Conservation (phyloP, 2,888 invertebrate genomes). For the Eupithecia inturbata region DNA sequence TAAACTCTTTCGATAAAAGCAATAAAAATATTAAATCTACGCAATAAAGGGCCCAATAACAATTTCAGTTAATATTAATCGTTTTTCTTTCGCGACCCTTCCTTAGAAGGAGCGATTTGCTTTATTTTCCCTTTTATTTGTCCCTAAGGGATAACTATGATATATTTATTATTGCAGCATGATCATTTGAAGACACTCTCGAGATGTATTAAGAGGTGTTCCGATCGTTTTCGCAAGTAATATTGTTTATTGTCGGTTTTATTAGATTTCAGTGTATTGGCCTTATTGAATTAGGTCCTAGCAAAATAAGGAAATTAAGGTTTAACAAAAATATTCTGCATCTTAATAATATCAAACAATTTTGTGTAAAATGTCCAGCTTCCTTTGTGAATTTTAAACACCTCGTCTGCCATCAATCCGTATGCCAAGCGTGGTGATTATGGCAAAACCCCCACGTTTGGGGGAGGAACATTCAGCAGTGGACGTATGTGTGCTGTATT, state of each 20-base stretch:
- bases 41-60: slow-evolving; percentile 76
- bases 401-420: not conserved
- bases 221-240: slow-evolving; percentile 57
- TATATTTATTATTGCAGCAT: slow-evolving; percentile 81
- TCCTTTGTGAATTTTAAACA: not conserved
- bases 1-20: slow-evolving; percentile 75
- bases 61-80: slow-evolving; percentile 84
- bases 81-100: slow-evolving; percentile 82
- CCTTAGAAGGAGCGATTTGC: slow-evolving; percentile 72
- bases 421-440: not conserved
- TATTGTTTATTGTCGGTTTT: slow-evolving; percentile 55
- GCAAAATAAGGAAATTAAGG: not conserved
- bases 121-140: slow-evolving; percentile 82
- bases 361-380: not conserved
- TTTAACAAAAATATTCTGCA: not conserved
- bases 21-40: slow-evolving; percentile 79
- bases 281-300: slow-evolving; percentile 18
- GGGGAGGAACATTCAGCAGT: not conserved
- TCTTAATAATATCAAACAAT: too few species aligned
- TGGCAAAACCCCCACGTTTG: not conserved
- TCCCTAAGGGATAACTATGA: slow-evolving; percentile 78
- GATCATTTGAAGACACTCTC: slow-evolving; percentile 75
- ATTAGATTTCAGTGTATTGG: slow-evolving; percentile 44
- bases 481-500: not conserved
- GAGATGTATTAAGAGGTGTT: slow-evolving; percentile 75